Evolutionary conservation across 2,888 invertebrate species (phyloP).

Genomic region (Monochamus alternatus): DNA sequence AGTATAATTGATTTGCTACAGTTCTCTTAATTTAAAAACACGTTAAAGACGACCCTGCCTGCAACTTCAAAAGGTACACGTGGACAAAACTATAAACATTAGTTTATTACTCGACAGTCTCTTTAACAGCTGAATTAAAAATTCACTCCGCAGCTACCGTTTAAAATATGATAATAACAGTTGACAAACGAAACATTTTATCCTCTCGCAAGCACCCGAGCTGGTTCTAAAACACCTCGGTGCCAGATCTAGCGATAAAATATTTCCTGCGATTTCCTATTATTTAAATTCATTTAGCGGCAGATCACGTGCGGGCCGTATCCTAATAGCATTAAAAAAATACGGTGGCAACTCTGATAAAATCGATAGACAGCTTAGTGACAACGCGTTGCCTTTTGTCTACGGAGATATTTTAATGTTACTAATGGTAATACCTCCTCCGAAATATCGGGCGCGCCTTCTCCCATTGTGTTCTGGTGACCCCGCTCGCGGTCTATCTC

Average conservation of each 20-base stretch:
- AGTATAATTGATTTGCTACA: too few species aligned
- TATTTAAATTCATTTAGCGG: conserved; percentile 25
- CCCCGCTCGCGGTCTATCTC: conserved; percentile 38
- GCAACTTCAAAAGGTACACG: too few species aligned
- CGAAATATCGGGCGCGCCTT: conserved; percentile 39
- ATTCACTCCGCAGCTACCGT: too few species aligned
- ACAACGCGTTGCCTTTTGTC: conserved; percentile 44
- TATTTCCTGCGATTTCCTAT: conserved; percentile 15
- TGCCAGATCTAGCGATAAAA: conserved; percentile 6
- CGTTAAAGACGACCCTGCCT: too few species aligned
- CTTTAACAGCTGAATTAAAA: too few species aligned
- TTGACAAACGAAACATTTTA: neutral
- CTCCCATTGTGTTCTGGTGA: conserved; percentile 38
- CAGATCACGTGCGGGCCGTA: conserved; percentile 15
- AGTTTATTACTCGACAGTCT: too few species aligned
- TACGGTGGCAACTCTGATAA: conserved; percentile 40
- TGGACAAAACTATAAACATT: too few species aligned
- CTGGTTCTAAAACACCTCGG: neutral
- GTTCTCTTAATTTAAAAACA: too few species aligned
- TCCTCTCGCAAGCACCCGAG: neutral
- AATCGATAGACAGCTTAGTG: conserved; percentile 40
- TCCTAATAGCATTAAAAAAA: conserved; percentile 32
- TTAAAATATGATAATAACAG: neutral
- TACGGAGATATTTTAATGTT: conserved; percentile 43
- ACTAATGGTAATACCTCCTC: conserved; percentile 45